Percentiles rank a stretch among this genome's conserved stretches.
Evolutionary conservation across 2,113 vertebrate genomes (phyloP).

Genomic region (Corythornis vintsioides): DNA sequence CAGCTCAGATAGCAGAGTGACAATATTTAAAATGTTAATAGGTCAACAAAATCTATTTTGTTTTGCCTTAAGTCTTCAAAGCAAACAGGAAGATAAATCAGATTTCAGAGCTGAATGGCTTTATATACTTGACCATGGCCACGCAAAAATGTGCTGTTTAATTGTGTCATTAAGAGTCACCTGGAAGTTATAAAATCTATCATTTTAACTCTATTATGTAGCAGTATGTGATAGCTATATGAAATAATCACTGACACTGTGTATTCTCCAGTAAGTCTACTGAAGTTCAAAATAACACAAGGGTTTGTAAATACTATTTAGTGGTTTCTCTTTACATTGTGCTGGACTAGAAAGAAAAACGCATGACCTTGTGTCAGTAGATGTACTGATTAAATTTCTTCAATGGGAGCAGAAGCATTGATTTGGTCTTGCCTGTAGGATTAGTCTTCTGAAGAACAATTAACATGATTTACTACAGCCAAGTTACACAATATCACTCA

Average conservation of each 20-base stretch:
- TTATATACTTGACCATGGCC: not conserved
- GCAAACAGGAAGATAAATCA: not conserved
- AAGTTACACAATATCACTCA: not conserved
- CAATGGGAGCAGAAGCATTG: not conserved
- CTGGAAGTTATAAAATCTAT: not conserved
- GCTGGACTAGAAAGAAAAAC: not conserved
- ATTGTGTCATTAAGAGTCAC: not conserved
- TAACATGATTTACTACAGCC: not conserved
- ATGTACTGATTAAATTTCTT: constrained; percentile 8
- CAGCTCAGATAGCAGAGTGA: not conserved
- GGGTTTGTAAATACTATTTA: not conserved
- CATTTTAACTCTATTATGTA: not conserved
- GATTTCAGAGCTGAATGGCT: not conserved
- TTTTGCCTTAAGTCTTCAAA: not conserved
- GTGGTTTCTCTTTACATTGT: not conserved
- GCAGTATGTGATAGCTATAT: not conserved
- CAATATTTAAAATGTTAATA: not conserved
- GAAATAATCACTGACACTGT: not conserved
- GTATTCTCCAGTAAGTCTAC: not conserved
- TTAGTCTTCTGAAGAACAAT: not conserved
- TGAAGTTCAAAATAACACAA: not conserved
- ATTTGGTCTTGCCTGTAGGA: not conserved
- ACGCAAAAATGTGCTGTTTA: not conserved
- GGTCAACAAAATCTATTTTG: constrained; percentile 2
- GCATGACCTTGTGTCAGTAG: not conserved